phyloP scores from a whole-genome alignment of 2,888 invertebrate genomes.

The Callimorpha dominula region DNA sequence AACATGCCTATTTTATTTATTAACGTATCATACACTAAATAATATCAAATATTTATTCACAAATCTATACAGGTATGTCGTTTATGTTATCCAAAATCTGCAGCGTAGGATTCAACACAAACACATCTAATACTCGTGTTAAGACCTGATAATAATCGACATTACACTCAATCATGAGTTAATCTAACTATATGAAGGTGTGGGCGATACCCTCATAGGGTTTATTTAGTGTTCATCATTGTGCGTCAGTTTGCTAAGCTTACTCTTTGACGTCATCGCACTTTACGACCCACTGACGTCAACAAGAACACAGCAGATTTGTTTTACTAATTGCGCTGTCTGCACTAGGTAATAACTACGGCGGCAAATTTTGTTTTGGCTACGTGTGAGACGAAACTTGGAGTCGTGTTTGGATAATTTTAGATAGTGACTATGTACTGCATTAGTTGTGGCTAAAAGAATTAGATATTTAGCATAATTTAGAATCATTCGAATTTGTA shows the following conservation, averaged over 20 bases:
- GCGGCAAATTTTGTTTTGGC: slow-evolving; percentile 54
- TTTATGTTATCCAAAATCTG: not conserved
- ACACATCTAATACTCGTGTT: not conserved
- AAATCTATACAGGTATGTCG: not conserved
- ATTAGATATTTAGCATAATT: not conserved
- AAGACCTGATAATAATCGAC: slow-evolving; percentile 34
- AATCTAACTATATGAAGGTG: slow-evolving; percentile 69
- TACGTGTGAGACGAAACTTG: slow-evolving; percentile 38
- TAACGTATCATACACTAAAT: not conserved
- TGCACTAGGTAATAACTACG: slow-evolving; percentile 42
- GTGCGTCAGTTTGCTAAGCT: slow-evolving; percentile 82
- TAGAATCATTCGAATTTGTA: not conserved
- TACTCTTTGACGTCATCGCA: slow-evolving; percentile 73
- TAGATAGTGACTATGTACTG: slow-evolving; percentile 1
- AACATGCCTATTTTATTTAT: too few relatives aligned
- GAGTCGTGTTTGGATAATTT: slow-evolving; percentile 12
- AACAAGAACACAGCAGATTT: slow-evolving; percentile 52
- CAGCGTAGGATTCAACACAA: not conserved
- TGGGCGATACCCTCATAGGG: slow-evolving; percentile 67
- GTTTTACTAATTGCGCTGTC: slow-evolving; percentile 46
- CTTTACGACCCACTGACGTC: slow-evolving; percentile 46
- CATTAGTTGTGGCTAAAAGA: slow-evolving; percentile 6
- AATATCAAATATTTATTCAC: not conserved
- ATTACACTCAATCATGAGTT: slow-evolving; percentile 56
- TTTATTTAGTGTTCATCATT: slow-evolving; percentile 59